A percentile compares a stretch with the other conserved stretches of the same genome.
Conservation (phyloP, 1,140 invertebrate genomes). For the Aplysia californica region DNA sequence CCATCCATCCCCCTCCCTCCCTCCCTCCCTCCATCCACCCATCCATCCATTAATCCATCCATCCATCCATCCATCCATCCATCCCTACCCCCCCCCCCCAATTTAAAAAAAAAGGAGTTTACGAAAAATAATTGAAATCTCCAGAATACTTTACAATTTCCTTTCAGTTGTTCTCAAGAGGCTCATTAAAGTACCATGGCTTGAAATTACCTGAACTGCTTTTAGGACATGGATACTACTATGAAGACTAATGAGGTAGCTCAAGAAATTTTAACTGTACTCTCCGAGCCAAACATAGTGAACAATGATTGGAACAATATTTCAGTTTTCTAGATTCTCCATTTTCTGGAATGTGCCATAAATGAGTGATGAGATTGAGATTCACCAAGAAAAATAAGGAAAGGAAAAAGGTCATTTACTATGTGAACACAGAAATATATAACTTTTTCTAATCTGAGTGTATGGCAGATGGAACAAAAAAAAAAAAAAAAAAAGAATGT, state of each 20-base stretch:
- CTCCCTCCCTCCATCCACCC: too few relatives aligned
- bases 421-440: too few relatives aligned
- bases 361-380: too few relatives aligned
- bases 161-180: conserved; percentile 35
- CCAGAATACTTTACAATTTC: conserved; percentile 23
- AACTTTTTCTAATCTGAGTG: too few relatives aligned
- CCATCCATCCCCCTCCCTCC: too few relatives aligned
- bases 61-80: too few relatives aligned
- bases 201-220: conserved; percentile 40
- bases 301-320: conserved; percentile 40
- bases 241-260: conserved; percentile 40
- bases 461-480: background rate
- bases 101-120: too few relatives aligned
- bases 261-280: conserved; percentile 28
- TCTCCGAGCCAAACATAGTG: conserved; percentile 46
- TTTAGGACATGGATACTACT: conserved; percentile 39
- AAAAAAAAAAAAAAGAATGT: background rate
- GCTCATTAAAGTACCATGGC: conserved; percentile 40
- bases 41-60: too few relatives aligned
- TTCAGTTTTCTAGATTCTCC: conserved; percentile 13
- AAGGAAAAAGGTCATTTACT: background rate
- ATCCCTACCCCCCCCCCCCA: too few relatives aligned
- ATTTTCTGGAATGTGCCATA: conserved; percentile 32
- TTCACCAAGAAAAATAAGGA: background rate
- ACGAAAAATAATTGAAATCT: too few relatives aligned